A percentile compares a stretch with the other conserved stretches of the same genome.
Evolutionary conservation across 2,888 invertebrate genomes (phyloP).

Genomic region (Tachina lurida): DNA sequence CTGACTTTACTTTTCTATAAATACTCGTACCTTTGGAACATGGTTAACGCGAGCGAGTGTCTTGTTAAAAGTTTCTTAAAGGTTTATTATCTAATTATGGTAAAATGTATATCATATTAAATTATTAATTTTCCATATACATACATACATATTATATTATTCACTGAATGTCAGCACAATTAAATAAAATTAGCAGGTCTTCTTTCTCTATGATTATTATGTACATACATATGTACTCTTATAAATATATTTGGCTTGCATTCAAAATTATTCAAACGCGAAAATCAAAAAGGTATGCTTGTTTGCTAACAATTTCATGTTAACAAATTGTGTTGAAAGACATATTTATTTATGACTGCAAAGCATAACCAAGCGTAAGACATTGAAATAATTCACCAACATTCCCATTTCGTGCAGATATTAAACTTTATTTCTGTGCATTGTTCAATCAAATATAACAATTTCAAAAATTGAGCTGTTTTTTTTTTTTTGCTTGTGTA

Average conservation of each 20-base stretch:
- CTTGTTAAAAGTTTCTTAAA: no score
- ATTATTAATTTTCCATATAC: conserved; percentile 14
- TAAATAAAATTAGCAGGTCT: conserved; percentile 32
- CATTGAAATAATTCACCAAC: conserved; percentile 23
- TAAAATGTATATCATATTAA: conserved; percentile 31
- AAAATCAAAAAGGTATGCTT: conserved; percentile 3
- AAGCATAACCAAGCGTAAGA: conserved; percentile 50
- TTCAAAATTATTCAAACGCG: conserved; percentile 17
- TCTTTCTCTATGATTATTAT: neutral
- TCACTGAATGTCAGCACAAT: conserved; percentile 11
- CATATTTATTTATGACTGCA: conserved; percentile 24
- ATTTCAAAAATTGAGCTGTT: conserved; percentile 49
- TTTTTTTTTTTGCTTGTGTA: conserved; percentile 46
- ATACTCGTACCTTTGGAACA: neutral
- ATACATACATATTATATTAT: conserved; percentile 21
- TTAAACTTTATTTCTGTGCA: neutral
- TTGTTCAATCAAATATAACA: conserved; percentile 22
- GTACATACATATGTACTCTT: no score
- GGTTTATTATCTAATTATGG: neutral
- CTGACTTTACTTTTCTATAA: neutral
- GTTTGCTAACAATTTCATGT: conserved; percentile 27
- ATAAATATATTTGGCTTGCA: conserved; percentile 9
- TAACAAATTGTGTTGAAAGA: conserved; percentile 48
- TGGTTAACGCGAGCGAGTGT: neutral
- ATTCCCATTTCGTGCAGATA: conserved; percentile 12